Base-by-base conservation (phyloP, 2,797 vertebrate genomes). In the Meda fulgida region DNA sequence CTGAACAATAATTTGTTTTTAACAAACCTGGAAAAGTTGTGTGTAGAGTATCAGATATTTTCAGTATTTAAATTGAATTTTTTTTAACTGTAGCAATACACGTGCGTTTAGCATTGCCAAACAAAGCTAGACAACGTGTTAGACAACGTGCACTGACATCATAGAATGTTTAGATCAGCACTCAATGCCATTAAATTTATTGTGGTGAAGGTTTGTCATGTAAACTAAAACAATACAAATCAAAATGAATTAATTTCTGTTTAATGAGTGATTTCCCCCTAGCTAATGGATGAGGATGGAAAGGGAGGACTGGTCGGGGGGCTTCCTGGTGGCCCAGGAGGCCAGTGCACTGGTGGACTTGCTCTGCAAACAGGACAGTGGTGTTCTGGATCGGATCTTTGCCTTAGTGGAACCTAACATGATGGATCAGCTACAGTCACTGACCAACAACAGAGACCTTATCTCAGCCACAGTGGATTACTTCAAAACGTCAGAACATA, bases 261-360 rank as follows among this genome's bases (percentile, higher is more conserved):
- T 29, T 63, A 51, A 31, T 76, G 23, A 71, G 80, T 38, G 9
- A 8, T 48, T 43, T 78, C 72, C 4, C 8, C 19, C 0, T 36
- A 96, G 92, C 91, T 84, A 73, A 87, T 94, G 75, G 46, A 91
- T 90, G 81, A 93, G 85, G 88, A 94, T 92, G 84, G 95, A 96
- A 0, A 89, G 90, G 1, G 0, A 87, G 3, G 89, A 92, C 51
- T 66, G 87, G 0, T 70, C 88, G 0, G 18, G 87, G 6, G 90
- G 93, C 73, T 79, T 93, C 73, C 88, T 87, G 11, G 66, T 94
- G 29, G 82, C 63, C 10, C 89, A 89, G 1, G 92, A 94, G 67
- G 93, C 91, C 2, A 87, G 91, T 1, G 92, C 92, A 77, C 91
- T 98, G 0, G 87, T 92, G 84, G 90, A 90, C 7, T 81, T 96